phyloP scores from a whole-genome alignment of 2,113 vertebrate genomes.

The Vombatus ursinus region DNA sequence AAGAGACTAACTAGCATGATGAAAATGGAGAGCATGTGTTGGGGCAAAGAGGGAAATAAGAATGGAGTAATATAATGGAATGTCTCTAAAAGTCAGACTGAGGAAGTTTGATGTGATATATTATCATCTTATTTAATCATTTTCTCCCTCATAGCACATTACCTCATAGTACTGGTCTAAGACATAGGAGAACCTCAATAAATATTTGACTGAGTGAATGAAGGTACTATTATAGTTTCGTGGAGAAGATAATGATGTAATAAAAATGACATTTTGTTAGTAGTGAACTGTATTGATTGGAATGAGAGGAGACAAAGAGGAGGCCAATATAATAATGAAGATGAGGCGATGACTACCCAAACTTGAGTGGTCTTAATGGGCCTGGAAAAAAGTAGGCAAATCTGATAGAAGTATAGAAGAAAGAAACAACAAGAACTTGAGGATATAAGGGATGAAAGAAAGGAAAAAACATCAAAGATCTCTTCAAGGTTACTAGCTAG shows the following conservation, averaged over 20 bases:
- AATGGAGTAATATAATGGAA: background rate
- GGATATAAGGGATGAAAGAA: too few relatives aligned
- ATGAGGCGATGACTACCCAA: background rate
- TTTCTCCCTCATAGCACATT: background rate
- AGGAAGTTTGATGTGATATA: background rate
- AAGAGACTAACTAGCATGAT: background rate
- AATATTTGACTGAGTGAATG: background rate
- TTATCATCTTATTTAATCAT: background rate
- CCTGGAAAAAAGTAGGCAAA: background rate
- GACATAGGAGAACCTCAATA: background rate
- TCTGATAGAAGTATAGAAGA: too few relatives aligned
- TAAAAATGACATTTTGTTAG: background rate
- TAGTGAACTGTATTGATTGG: background rate
- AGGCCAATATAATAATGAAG: background rate
- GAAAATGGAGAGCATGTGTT: background rate
- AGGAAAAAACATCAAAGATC: too few relatives aligned
- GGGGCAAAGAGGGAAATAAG: background rate
- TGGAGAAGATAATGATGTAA: background rate
- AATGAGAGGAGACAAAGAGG: background rate
- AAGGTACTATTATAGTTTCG: background rate
- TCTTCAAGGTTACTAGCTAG: too few relatives aligned
- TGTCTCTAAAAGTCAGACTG: background rate
- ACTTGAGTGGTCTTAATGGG: background rate
- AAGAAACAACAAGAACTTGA: too few relatives aligned
- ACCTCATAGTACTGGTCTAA: background rate